These are phyloP conservation scores for Babyrousa celebensis DNA, from an alignment of 2,797 vertebrate species.

Conservation along the genomic window DNA sequence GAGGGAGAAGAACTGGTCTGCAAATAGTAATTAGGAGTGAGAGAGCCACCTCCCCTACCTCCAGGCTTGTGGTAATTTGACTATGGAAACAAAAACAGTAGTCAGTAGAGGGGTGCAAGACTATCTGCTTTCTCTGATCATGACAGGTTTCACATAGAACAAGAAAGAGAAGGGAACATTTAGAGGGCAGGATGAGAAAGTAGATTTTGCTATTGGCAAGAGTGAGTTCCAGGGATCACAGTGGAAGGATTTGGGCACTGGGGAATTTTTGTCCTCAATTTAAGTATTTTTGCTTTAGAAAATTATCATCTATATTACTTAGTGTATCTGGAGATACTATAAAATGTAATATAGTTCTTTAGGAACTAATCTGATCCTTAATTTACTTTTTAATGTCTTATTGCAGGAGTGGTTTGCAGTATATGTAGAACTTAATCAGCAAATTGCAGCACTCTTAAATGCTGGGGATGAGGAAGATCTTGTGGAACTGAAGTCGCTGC, in stretches of 20 bases:
- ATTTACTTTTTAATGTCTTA: background rate
- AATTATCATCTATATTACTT: background rate
- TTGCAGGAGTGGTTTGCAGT: constrained; percentile 99
- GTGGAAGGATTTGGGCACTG: background rate
- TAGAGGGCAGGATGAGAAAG: background rate
- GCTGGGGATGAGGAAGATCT: constrained; percentile 98
- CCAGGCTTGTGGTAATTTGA: too few relatives aligned
- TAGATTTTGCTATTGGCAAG: background rate
- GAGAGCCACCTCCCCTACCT: background rate
- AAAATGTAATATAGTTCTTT: background rate
- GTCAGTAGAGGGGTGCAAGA: background rate
- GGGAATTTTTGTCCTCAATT: background rate
- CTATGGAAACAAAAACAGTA: background rate
- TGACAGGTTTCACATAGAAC: background rate
- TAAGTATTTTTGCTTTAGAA: constrained; percentile 24
- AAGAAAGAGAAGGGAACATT: background rate
- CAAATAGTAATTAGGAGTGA: background rate
- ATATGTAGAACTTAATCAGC: constrained; percentile 99
- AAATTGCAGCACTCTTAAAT: constrained; percentile 97
- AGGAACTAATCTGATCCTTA: constrained; percentile 44
- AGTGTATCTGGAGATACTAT: constrained; percentile 49
- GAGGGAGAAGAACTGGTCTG: background rate
- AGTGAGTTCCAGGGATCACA: background rate
- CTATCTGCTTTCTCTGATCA: background rate
- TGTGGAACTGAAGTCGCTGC: constrained; percentile 96